Conservation (phyloP, 2,797 vertebrate genomes). For the Sebastiscus albofasciatus region DNA sequence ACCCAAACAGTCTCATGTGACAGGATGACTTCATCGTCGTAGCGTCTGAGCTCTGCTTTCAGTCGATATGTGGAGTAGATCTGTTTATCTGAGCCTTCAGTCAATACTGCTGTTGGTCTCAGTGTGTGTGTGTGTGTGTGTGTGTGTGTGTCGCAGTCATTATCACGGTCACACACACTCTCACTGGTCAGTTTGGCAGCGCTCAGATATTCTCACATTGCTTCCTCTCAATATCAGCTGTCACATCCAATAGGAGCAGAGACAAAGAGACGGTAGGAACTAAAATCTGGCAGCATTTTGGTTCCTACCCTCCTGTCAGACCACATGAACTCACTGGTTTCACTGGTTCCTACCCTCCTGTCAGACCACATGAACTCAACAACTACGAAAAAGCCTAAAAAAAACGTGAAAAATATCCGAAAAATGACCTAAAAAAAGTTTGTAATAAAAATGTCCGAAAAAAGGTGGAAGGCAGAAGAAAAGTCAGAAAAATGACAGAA, state of each 20-base stretch:
- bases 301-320: constrained; percentile 45
- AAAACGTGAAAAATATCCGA: too few relatives aligned
- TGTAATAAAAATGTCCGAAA: too few relatives aligned
- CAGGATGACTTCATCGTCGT: not conserved
- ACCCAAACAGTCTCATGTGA: not conserved
- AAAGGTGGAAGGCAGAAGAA: too few relatives aligned
- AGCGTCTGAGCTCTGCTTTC: constrained; percentile 43
- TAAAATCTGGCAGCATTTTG: constrained; percentile 27
- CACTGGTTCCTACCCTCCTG: not conserved
- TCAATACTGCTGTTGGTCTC: constrained; percentile 51
- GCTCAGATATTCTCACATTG: constrained; percentile 33
- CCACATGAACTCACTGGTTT: constrained; percentile 16
- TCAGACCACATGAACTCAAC: too few relatives aligned
- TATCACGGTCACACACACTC: constrained; percentile 1
- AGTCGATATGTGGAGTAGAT: constrained; percentile 56
- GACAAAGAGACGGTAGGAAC: constrained; percentile 47
- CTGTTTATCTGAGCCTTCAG: constrained; percentile 60
- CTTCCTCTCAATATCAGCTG: constrained; percentile 56
- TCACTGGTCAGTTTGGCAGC: constrained; percentile 23
- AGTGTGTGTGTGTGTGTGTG: constrained; percentile 1
- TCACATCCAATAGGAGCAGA: constrained; percentile 33
- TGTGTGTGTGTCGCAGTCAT: not conserved
- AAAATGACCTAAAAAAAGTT: too few relatives aligned
- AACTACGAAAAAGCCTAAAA: too few relatives aligned
- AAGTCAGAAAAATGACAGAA: too few relatives aligned